Conservation (phyloP, 2,113 vertebrate species). For the Chaetorhynchus papuensis region DNA sequence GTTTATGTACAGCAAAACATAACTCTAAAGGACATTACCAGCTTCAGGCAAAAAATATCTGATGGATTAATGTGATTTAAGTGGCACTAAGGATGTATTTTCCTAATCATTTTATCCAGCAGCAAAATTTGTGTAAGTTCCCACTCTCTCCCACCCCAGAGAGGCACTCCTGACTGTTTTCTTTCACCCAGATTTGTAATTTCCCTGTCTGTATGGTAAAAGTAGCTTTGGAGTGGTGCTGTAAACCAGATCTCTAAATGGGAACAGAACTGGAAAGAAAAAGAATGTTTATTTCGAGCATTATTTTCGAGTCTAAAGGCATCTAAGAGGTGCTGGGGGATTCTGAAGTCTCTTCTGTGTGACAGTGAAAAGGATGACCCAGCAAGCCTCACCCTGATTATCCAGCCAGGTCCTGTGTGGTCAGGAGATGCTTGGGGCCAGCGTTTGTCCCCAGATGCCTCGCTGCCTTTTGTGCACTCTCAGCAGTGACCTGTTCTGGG, state of each 20-base stretch:
- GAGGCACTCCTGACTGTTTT: background rate
- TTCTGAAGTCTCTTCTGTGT: background rate
- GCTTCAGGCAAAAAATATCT: constrained; percentile 19
- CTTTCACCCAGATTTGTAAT: background rate
- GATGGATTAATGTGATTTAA: constrained; percentile 22
- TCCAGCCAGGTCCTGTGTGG: background rate
- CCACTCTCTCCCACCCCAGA: background rate
- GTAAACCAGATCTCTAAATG: background rate
- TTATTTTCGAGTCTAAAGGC: background rate
- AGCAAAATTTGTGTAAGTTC: background rate
- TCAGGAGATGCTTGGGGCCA: background rate
- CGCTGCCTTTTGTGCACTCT: background rate
- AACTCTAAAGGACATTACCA: constrained; percentile 7
- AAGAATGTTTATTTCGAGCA: background rate
- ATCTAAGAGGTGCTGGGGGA: background rate
- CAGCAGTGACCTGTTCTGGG: background rate
- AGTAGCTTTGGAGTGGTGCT: background rate
- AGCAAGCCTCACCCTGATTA: background rate
- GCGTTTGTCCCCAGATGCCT: background rate
- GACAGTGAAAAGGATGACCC: background rate
- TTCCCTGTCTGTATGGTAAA: background rate
- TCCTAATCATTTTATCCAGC: constrained; percentile 4
- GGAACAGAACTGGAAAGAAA: background rate
- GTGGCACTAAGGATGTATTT: constrained; percentile 13
- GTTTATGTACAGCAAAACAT: background rate